Evolutionary conservation across 2,113 vertebrate species (phyloP), one percentile per base, ranked within the genome.

Genomic region (Triplophysa rosa): DNA sequence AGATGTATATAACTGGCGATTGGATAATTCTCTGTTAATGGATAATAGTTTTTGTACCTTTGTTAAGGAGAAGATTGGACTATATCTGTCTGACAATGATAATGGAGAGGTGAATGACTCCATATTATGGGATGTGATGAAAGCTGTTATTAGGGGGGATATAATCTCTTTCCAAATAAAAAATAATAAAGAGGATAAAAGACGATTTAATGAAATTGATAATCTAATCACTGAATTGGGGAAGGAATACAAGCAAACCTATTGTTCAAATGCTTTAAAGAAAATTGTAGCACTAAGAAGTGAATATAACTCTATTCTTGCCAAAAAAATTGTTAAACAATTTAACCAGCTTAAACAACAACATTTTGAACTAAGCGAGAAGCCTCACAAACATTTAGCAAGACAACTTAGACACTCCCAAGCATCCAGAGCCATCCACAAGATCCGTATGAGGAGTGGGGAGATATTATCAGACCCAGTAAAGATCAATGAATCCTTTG

Each of bases 391-490:
- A 21, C 21, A 26, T 14, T 21, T 52, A 49, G 23, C 45, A 14
- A 12, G 67, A 49, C n/a, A 69, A 45, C 24, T 59, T 12, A 54
- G 12, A 37, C 69, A 59, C 2, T 61, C 14, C 11, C 56, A 62
- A 24, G 37, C 71, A 62, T 74, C 56, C n/a, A n/a, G 56, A 62
- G 33, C 37, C 37, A 74, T 74, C 42, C 58, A 61, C 42, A 59
- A 61, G 42, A 74, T 74, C 45, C 8, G 23, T 33, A 61, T 21
- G 12, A n/a, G 40, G 11, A 74, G 14, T 45, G 71, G 56, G 4
- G 33, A 62, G 14, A 33, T 59, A 23, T 16, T 62, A 61, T 62
- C 37, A 8, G 37, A 59, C 45, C 71, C 58, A 2, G 16, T 23
- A 13, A 13, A 23, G 19, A 74, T 74, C 23, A 61, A 62, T 24